phyloP scores from a whole-genome alignment of 1,140 invertebrate species.

The Polypedilum vanderplanki region DNA sequence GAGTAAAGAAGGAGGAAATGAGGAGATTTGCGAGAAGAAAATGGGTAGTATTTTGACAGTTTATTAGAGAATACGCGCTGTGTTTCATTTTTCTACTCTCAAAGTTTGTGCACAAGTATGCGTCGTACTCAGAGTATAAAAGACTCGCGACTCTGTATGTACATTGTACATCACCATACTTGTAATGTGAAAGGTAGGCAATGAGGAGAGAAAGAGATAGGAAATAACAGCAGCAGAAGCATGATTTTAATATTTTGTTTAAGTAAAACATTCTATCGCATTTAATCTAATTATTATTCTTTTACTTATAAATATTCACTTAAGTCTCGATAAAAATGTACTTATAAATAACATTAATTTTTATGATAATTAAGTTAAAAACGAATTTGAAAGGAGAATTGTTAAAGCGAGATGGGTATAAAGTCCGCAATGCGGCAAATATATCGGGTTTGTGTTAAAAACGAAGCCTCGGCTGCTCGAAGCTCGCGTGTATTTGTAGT shows the following conservation, averaged over 20 bases:
- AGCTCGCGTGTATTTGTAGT: constrained; percentile 2
- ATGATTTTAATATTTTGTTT: neutral
- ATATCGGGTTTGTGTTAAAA: constrained; percentile 24
- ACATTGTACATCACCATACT: too few relatives aligned
- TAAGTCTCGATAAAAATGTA: neutral
- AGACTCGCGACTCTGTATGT: too few relatives aligned
- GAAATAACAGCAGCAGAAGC: neutral
- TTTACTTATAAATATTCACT: neutral
- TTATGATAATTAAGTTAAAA: constrained; percentile 15
- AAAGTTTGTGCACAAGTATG: too few relatives aligned
- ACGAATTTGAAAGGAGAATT: neutral
- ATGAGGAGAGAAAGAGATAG: neutral
- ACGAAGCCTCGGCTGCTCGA: constrained; percentile 1
- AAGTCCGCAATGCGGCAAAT: constrained; percentile 26
- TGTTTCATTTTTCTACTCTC: too few relatives aligned
- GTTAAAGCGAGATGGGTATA: constrained; percentile 15
- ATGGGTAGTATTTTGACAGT: too few relatives aligned
- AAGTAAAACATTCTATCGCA: neutral
- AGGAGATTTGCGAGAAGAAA: too few relatives aligned
- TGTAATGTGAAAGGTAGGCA: neutral
- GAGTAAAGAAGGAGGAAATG: too few relatives aligned
- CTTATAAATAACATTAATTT: neutral
- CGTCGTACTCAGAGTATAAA: too few relatives aligned
- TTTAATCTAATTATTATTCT: constrained; percentile 7
- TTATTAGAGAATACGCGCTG: too few relatives aligned